Evolutionary conservation across 2,797 vertebrate genomes (phyloP).

Genomic region (Chaetodon trifasciatus): DNA sequence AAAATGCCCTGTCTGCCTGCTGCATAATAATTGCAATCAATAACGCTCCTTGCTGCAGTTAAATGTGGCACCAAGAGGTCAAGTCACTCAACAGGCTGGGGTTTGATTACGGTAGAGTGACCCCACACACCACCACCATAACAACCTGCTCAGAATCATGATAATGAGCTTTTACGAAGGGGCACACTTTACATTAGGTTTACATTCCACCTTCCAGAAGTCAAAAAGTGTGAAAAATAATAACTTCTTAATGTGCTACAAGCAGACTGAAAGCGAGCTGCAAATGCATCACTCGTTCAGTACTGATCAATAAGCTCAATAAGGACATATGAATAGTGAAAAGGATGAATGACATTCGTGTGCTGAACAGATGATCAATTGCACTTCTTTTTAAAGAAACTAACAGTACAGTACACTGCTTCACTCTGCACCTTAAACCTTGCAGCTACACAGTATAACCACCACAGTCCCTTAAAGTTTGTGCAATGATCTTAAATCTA

Average conservation of each 20-base stretch:
- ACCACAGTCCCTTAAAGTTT: not conserved
- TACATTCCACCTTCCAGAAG: not conserved
- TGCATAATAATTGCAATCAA: conserved; percentile 36
- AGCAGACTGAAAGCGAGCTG: not conserved
- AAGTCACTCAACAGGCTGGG: not conserved
- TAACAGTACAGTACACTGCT: not conserved
- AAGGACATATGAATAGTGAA: not conserved
- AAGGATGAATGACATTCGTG: not conserved
- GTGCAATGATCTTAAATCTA: not conserved
- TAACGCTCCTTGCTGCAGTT: not conserved
- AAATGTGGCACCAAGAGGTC: conserved; percentile 15
- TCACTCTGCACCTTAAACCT: not conserved
- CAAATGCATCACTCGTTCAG: not conserved
- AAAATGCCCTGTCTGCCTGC: not conserved
- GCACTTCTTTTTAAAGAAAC: not conserved
- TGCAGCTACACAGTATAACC: not conserved
- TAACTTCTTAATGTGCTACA: not conserved
- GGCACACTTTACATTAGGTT: no score
- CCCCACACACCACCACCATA: not conserved
- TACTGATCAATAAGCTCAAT: not conserved
- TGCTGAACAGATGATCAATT: not conserved
- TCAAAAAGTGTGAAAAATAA: not conserved
- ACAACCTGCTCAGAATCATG: conserved; percentile 12
- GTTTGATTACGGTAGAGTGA: not conserved
- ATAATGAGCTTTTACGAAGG: not conserved